A percentile compares a stretch with the other conserved stretches of the same genome.
Evolutionary conservation across 2,797 vertebrate species (phyloP).

Genomic region (Mus minutoides): DNA sequence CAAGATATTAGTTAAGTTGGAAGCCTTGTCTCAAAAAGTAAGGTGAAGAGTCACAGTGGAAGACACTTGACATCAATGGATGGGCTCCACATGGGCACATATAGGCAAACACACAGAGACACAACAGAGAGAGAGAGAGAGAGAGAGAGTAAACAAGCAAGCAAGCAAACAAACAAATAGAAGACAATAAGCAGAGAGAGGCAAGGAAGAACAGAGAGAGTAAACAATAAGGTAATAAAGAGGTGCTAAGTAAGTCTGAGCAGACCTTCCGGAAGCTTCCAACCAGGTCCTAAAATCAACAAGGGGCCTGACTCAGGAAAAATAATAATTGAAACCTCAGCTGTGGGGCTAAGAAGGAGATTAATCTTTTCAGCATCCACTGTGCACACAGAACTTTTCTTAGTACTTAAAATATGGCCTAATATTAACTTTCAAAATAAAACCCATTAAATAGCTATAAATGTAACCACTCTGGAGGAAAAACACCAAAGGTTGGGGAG

Average conservation of each 20-base stretch:
- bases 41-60: neutral
- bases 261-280: neutral
- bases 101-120: neutral
- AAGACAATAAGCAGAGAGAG: neutral
- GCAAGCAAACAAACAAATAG: neutral
- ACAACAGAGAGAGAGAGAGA: neutral
- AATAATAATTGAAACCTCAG: constrained; percentile 38
- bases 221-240: neutral
- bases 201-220: neutral
- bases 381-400: constrained; percentile 49
- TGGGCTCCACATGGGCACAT: neutral
- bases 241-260: neutral
- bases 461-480: constrained; percentile 33
- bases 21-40: neutral
- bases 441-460: constrained; percentile 55
- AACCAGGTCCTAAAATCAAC: constrained; percentile 60
- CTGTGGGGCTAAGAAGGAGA: constrained; percentile 30
- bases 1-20: neutral
- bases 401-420: constrained; percentile 15
- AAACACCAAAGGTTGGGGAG: constrained; percentile 4
- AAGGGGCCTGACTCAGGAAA: constrained; percentile 34
- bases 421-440: constrained; percentile 66
- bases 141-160: too few relatives aligned
- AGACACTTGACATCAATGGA: neutral
- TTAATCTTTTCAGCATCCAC: constrained; percentile 53